phyloP scores from a whole-genome alignment of 2,888 invertebrate genomes.

The Brenthis daphne region DNA sequence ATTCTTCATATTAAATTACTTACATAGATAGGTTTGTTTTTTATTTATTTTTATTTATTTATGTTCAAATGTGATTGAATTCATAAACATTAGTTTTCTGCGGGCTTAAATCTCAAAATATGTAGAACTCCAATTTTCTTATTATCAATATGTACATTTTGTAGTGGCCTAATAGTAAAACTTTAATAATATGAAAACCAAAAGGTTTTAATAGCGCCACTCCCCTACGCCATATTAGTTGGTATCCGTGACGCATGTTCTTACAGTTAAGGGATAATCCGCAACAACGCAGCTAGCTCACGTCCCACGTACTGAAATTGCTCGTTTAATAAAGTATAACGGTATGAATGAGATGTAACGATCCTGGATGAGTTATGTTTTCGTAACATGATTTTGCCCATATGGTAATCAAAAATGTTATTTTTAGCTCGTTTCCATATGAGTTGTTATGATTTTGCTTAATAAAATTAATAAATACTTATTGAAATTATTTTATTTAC shows the following conservation, averaged over 20 bases:
- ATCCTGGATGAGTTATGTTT: constrained; percentile 21
- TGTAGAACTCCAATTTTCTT: no score
- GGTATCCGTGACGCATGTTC: constrained; percentile 32
- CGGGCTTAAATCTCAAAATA: no score
- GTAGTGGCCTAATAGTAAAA: background rate
- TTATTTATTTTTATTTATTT: no score
- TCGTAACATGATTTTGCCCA: background rate
- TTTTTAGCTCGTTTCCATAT: background rate
- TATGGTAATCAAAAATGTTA: background rate
- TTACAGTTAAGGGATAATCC: constrained; percentile 41
- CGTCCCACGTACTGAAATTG: constrained; percentile 31
- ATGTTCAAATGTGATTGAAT: no score
- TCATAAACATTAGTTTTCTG: no score
- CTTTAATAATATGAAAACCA: constrained; percentile 7
- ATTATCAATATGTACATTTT: background rate
- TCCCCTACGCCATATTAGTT: constrained; percentile 29
- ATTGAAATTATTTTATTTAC: background rate
- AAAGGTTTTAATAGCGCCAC: constrained; percentile 27
- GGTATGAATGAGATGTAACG: constrained; percentile 23
- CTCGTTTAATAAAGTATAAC: constrained; percentile 29
- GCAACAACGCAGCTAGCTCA: constrained; percentile 34
- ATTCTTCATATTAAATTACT: no score
- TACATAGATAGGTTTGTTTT: no score
- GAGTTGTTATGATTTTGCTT: no score
- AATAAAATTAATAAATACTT: no score